These are phyloP conservation scores for Xyrichtys novacula DNA, from an alignment of 2,797 vertebrate species.

Conservation along the genomic window DNA sequence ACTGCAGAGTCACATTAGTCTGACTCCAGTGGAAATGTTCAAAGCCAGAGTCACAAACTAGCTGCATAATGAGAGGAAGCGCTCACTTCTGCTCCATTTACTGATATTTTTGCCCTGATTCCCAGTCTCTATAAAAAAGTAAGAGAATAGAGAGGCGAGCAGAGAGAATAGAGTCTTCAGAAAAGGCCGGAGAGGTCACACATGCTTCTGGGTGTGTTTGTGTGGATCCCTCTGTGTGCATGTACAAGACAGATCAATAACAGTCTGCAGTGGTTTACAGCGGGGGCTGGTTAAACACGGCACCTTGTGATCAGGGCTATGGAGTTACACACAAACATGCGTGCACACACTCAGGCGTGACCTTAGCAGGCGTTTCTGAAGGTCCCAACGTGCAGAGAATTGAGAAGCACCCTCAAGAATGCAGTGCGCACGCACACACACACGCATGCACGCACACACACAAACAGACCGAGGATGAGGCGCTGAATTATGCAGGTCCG, in stretches of 20 bases:
- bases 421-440: constrained; percentile 4
- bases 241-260: constrained; percentile 58
- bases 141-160: neutral
- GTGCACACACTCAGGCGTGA: constrained; percentile 32
- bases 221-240: constrained; percentile 5
- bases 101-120: constrained; percentile 52
- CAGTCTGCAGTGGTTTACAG: constrained; percentile 44
- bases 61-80: constrained; percentile 62
- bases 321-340: constrained; percentile 43
- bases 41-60: constrained; percentile 38
- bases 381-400: constrained; percentile 62
- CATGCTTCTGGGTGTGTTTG: constrained; percentile 40
- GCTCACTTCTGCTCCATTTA: constrained; percentile 74
- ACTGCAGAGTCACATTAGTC: constrained; percentile 10
- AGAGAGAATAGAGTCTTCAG: constrained; percentile 24
- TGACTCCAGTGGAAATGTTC: constrained; percentile 24
- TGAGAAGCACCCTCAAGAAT: constrained; percentile 29
- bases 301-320: constrained; percentile 51
- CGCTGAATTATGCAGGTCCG: constrained; percentile 76
- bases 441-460: constrained; percentile 33
- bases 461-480: constrained; percentile 28
- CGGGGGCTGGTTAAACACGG: constrained; percentile 57
- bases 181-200: constrained; percentile 57
- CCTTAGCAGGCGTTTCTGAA: constrained; percentile 65
- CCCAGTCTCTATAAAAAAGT: constrained; percentile 34